Conservation (phyloP, 2,888 invertebrate genomes). For the Gnatocerus cornutus region DNA sequence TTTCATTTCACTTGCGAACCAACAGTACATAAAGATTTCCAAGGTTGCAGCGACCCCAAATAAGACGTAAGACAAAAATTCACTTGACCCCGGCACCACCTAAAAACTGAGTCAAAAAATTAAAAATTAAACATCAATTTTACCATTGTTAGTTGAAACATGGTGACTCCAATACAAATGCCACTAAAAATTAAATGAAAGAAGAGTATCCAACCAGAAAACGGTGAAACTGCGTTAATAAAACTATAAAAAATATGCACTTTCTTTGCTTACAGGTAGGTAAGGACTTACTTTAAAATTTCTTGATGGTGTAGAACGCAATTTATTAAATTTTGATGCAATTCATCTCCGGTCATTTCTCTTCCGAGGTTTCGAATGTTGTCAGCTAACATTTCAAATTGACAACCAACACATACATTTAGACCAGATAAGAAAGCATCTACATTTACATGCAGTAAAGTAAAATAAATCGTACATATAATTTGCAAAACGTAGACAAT, state of each 20-base stretch:
- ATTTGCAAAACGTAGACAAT: conserved; percentile 32
- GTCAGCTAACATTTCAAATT: conserved; percentile 22
- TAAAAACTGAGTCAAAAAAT: neutral
- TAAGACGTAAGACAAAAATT: conserved; percentile 19
- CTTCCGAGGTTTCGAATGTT: conserved; percentile 7
- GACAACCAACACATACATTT: conserved; percentile 10
- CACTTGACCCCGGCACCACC: conserved; percentile 9
- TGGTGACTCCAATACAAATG: conserved; percentile 22
- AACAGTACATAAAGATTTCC: conserved; percentile 35
- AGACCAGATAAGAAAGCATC: conserved; percentile 23
- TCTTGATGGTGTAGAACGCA: neutral
- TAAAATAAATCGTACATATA: conserved; percentile 1
- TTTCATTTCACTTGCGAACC: conserved; percentile 38
- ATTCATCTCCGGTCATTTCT: too few species aligned
- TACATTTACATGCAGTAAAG: conserved; percentile 2
- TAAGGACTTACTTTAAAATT: neutral
- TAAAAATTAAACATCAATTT: too few species aligned
- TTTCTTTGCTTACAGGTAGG: neutral
- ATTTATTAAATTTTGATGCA: neutral
- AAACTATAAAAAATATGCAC: conserved; percentile 7
- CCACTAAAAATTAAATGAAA: conserved; percentile 21
- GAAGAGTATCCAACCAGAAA: conserved; percentile 14
- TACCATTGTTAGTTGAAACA: conserved; percentile 32
- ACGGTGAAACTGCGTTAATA: neutral
- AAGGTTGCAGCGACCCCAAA: conserved; percentile 3